phyloP scores from a whole-genome alignment of 2,797 vertebrate genomes.

The Artibeus jamaicensis region DNA sequence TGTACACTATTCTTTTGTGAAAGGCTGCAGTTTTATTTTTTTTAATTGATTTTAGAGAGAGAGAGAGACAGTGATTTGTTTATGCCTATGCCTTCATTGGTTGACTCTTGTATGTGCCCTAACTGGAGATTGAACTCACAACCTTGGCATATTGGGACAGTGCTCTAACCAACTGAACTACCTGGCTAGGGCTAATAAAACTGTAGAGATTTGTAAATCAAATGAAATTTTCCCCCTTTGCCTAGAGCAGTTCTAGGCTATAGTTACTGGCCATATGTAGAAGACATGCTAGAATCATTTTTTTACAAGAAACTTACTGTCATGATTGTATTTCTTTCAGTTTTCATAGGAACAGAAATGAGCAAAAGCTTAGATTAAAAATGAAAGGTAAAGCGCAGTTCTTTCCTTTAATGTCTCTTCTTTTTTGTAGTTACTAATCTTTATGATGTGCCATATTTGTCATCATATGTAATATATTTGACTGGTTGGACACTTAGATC shows the following conservation, averaged over 20 bases:
- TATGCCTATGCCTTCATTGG: too few relatives aligned
- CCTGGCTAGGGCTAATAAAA: too few relatives aligned
- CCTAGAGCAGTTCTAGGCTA: not conserved
- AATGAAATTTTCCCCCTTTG: constrained; percentile 30
- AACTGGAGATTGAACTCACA: too few relatives aligned
- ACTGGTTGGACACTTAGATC: not conserved
- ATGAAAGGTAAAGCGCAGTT: not conserved
- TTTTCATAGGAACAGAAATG: constrained; percentile 45
- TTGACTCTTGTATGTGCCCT: too few relatives aligned
- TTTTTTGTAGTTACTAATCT: constrained; percentile 31
- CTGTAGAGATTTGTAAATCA: constrained; percentile 38
- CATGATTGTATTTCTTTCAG: constrained; percentile 31
- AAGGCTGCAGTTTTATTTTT: not conserved
- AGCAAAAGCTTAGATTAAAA: constrained; percentile 59
- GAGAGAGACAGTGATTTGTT: too few relatives aligned
- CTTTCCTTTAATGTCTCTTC: not conserved
- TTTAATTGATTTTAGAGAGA: too few relatives aligned
- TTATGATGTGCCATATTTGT: not conserved
- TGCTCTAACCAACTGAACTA: too few relatives aligned
- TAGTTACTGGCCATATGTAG: constrained; percentile 2
- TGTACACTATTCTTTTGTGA: not conserved
- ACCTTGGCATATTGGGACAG: too few relatives aligned
- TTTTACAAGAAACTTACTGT: constrained; percentile 33
- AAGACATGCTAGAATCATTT: constrained; percentile 45
- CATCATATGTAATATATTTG: not conserved